phyloP scores from a whole-genome alignment of 1,140 invertebrate species.

The Trichogramma pretiosum region DNA sequence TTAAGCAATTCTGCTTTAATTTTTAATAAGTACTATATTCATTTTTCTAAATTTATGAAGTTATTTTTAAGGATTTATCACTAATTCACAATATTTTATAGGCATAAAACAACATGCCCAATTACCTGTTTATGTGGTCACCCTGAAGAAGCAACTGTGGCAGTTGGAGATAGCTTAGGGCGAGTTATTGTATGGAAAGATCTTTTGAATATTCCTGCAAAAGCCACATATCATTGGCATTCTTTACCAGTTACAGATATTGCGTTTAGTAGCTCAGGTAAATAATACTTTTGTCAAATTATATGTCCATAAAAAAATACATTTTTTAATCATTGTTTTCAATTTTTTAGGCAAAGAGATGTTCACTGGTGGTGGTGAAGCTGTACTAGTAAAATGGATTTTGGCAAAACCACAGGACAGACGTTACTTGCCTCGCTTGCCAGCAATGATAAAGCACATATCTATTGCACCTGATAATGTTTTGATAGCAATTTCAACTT shows the following conservation, averaged over 20 bases:
- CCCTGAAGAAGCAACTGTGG: slow-evolving; percentile 56
- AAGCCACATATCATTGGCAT: slow-evolving; percentile 71
- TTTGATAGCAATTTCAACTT: slow-evolving; percentile 57
- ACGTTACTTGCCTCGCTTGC: slow-evolving; percentile 64
- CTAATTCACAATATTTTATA: slow-evolving; percentile 23
- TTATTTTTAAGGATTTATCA: neutral
- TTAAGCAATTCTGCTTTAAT: slow-evolving; percentile 31
- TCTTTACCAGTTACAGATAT: slow-evolving; percentile 61
- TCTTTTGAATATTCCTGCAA: slow-evolving; percentile 34
- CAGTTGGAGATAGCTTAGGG: slow-evolving; percentile 62
- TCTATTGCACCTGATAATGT: slow-evolving; percentile 56
- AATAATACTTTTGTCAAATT: slow-evolving; percentile 22
- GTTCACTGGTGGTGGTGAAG: slow-evolving; percentile 70
- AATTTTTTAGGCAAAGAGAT: slow-evolving; percentile 53
- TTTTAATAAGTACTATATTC: slow-evolving; percentile 22
- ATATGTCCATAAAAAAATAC: neutral
- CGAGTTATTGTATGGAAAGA: slow-evolving; percentile 59
- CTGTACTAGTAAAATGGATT: slow-evolving; percentile 73
- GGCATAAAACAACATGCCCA: slow-evolving; percentile 38
- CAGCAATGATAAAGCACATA: slow-evolving; percentile 61
- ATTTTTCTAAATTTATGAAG: neutral
- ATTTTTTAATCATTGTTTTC: too few relatives aligned
- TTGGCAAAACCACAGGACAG: slow-evolving; percentile 47
- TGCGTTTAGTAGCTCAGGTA: slow-evolving; percentile 60
- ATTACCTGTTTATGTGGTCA: slow-evolving; percentile 65